Percentiles rank a stretch among this genome's conserved stretches.
Evolutionary conservation across 2,797 vertebrate genomes (phyloP).

Genomic region (Cyclopterus lumpus): DNA sequence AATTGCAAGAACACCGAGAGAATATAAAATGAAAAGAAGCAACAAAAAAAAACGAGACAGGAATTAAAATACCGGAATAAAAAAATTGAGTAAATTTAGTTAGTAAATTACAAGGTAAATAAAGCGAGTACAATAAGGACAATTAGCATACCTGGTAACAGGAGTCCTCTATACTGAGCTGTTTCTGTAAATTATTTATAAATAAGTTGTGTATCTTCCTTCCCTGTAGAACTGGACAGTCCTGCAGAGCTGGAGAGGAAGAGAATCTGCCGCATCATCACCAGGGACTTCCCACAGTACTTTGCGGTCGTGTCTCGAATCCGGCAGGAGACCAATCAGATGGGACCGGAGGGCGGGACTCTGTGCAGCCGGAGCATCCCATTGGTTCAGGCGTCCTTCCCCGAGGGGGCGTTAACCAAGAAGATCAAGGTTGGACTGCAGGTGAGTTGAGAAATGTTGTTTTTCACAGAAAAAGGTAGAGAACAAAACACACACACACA

Average conservation of each 20-base stretch:
- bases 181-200: not conserved
- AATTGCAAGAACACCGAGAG: no score
- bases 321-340: slow-evolving; percentile 97
- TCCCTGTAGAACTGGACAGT: slow-evolving; percentile 87
- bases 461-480: not conserved
- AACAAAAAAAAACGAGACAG: no score
- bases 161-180: not conserved
- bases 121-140: not conserved
- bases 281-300: slow-evolving; percentile 98
- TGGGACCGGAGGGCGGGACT: slow-evolving; percentile 95
- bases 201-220: not conserved
- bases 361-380: slow-evolving; percentile 92
- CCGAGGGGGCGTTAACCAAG: slow-evolving; percentile 96
- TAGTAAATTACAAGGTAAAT: not conserved
- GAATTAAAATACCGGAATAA: no score
- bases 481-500: not conserved
- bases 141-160: not conserved
- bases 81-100: no score
- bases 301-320: slow-evolving; percentile 98
- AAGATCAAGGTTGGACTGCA: slow-evolving; percentile 97
- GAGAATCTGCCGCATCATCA: slow-evolving; percentile 96
- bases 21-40: no score
- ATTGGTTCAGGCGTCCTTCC: slow-evolving; percentile 94
- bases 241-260: slow-evolving; percentile 93
- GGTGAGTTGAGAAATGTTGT: slow-evolving; percentile 77